A percentile compares a stretch with the other conserved stretches of the same genome.
These are phyloP conservation scores for Sylvia atricapilla DNA, from an alignment of 2,113 vertebrate species.

Conservation along the genomic window DNA sequence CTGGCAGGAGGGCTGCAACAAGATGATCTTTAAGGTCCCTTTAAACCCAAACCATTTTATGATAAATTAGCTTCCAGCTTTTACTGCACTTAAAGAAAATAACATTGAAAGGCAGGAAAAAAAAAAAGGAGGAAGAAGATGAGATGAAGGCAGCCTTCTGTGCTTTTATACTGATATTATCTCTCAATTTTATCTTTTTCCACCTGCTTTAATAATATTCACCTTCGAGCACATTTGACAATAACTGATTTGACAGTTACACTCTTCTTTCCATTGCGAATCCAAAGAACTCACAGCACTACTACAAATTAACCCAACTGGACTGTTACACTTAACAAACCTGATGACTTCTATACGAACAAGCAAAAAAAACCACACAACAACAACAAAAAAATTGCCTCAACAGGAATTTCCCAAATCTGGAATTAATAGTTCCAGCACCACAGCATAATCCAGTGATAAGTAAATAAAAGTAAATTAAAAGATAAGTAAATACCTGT, in stretches of 20 bases:
- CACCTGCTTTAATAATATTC: not conserved
- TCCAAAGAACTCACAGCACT: not conserved
- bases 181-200: not conserved
- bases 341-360: not conserved
- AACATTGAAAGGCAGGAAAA: not conserved
- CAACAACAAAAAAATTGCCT: not conserved
- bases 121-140: not conserved
- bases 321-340: not conserved
- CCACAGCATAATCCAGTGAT: conserved; percentile 54
- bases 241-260: not conserved
- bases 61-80: not conserved
- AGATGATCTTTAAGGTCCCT: not conserved
- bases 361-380: not conserved
- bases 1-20: not conserved
- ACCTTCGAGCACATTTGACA: not conserved
- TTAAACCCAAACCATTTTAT: not conserved
- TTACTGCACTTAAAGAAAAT: not conserved
- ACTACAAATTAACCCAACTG: not conserved
- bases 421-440: not conserved
- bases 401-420: not conserved
- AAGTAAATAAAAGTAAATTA: not conserved
- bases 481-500: not conserved
- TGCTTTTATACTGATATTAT: not conserved
- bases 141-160: not conserved
- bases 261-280: not conserved